Evolutionary conservation across 1,140 invertebrate species (phyloP), one percentile per base, ranked within the genome.

Genomic region (Helicoverpa zea): DNA sequence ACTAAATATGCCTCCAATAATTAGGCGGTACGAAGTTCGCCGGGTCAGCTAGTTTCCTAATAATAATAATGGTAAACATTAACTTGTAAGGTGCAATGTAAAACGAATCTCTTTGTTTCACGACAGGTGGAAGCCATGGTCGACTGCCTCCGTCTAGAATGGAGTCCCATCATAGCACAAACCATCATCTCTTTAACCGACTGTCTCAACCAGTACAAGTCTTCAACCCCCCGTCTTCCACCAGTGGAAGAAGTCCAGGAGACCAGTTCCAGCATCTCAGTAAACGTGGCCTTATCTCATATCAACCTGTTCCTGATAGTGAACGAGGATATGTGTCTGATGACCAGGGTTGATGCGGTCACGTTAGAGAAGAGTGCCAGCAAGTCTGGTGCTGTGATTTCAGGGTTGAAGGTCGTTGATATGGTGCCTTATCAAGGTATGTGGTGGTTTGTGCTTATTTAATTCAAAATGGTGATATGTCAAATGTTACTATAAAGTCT

Each of bases 91-190:
- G 2, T 59, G 51, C 14, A 52, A 52, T 14, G 1, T 58, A 18
- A 58, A 58, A 16, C 14, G 16, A 58, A 16, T 58, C 2, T 59
- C 16, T 56, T 59, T 70, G 35, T 63, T 52, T 61, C 29, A 5
- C 85, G 82, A 59, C 80, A 94, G 93, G 89, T 95, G 12, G 94
- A 95, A 91, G 94, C 95, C 3, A 95, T 95, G 95, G 91, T 95
- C 85, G 95, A 95, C 80, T 95, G 94, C 63, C 88, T 95, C 10
- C 90, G 94, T 2, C 73, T 94, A 4, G 95, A 95, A 88, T 95
- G 94, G 91, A 94, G 92, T 49, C 81, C 87, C 5, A 74, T 82
- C 0, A 87, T 95, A 3, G 92, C 93, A 0, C 84, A 90, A n/a
- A 91, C 92, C 2, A 73, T 95, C 3, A 89, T 94, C 51, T 76